A percentile compares a stretch with the other conserved stretches of the same genome.
These are phyloP conservation scores for Carposina sasakii DNA, from an alignment of 1,140 invertebrate species.

Conservation along the genomic window DNA sequence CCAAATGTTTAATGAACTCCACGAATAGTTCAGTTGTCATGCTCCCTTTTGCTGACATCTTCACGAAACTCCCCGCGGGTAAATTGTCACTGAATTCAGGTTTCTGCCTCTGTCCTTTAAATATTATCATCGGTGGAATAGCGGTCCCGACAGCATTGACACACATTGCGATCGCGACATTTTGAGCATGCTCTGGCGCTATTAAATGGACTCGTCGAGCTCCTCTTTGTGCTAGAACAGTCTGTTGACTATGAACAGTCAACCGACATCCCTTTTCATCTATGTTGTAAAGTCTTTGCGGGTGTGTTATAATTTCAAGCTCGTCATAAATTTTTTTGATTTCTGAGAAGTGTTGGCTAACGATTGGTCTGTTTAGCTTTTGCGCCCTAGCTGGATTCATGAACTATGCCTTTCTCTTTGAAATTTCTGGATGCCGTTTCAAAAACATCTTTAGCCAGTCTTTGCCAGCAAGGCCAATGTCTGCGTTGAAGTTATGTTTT, in stretches of 20 bases:
- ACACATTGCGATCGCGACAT: slow-evolving; percentile 55
- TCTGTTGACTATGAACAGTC: slow-evolving; percentile 42
- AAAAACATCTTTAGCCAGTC: slow-evolving; percentile 34
- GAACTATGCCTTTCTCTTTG: slow-evolving; percentile 36
- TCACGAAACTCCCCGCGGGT: slow-evolving; percentile 28
- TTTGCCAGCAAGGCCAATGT: slow-evolving; percentile 22
- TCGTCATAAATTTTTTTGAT: slow-evolving; percentile 28
- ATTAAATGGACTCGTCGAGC: slow-evolving; percentile 45
- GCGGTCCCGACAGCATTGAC: slow-evolving; percentile 23
- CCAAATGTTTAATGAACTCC: slow-evolving; percentile 44
- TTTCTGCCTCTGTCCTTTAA: slow-evolving; percentile 40
- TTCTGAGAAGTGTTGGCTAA: slow-evolving; percentile 38
- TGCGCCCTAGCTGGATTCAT: slow-evolving; percentile 50
- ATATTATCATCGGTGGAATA: slow-evolving; percentile 51
- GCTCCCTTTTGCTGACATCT: slow-evolving; percentile 42
- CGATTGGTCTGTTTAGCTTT: slow-evolving; percentile 47
- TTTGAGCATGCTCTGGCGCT: slow-evolving; percentile 51
- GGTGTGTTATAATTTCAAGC: slow-evolving; percentile 34
- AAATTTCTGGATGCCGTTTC: slow-evolving; percentile 27
- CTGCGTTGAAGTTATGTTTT: slow-evolving; percentile 27
- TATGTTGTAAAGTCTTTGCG: slow-evolving; percentile 54
- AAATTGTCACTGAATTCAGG: slow-evolving; percentile 34
- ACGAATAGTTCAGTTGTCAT: slow-evolving; percentile 48
- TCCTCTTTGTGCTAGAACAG: slow-evolving; percentile 44
- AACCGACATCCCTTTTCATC: slow-evolving; percentile 61